Evolutionary conservation across 2,113 vertebrate species (phyloP).

Genomic region (Lates calcarifer): DNA sequence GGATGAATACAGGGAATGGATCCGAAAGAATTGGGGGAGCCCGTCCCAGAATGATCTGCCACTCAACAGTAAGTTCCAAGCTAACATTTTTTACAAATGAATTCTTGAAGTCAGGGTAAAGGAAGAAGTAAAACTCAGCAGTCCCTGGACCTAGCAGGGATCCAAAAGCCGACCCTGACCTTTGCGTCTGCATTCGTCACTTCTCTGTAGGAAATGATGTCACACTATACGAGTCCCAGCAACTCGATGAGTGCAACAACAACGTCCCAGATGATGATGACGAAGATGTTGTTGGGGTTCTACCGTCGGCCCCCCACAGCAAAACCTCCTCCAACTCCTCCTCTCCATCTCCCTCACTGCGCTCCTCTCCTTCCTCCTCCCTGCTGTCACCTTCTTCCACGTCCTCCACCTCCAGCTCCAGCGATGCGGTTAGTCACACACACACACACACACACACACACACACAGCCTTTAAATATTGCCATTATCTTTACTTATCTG

Average conservation of each 20-base stretch:
- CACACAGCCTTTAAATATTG: neutral
- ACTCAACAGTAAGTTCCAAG: constrained; percentile 87
- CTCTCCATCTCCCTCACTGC: constrained; percentile 92
- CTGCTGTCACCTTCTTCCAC: constrained; percentile 92
- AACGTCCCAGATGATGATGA: constrained; percentile 88
- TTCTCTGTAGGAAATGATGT: constrained; percentile 90
- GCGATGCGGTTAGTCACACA: constrained; percentile 91
- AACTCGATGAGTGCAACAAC: constrained; percentile 97
- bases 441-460: neutral
- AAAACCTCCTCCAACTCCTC: constrained; percentile 93
- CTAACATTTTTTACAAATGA: neutral
- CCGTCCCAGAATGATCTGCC: constrained; percentile 87
- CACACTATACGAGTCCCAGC: constrained; percentile 91
- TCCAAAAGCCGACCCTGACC: neutral
- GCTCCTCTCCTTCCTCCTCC: constrained; percentile 92
- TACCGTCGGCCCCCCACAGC: constrained; percentile 85
- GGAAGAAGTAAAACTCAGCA: neutral
- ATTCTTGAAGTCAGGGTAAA: neutral
- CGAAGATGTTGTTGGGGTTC: constrained; percentile 79
- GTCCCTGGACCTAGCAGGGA: neutral
- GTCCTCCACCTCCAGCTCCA: constrained; percentile 92
- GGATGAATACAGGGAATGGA: constrained; percentile 96
- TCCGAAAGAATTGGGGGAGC: constrained; percentile 92
- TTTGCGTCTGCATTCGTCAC: neutral
- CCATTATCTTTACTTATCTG: neutral